Evolutionary conservation across 2,797 vertebrate species (phyloP).

Genomic region (Pantherophis vulpinus): DNA sequence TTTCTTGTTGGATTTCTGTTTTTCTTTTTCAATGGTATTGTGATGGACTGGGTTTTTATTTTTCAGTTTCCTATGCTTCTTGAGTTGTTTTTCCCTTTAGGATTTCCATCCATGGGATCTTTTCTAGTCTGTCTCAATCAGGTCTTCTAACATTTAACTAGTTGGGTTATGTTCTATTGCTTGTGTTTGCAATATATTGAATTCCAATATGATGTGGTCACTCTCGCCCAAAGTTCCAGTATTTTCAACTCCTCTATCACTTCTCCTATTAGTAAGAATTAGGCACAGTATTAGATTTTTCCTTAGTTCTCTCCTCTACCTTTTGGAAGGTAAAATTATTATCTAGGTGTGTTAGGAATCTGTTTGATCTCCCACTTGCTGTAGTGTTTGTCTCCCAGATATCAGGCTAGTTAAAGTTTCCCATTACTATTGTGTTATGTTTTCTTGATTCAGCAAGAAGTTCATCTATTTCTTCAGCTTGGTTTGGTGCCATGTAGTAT

Average conservation of each 20-base stretch:
- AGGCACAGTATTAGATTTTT: neutral
- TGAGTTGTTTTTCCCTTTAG: no score
- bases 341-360: neutral
- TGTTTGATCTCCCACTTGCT: neutral
- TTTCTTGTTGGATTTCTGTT: no score
- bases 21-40: no score
- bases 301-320: neutral
- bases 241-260: neutral
- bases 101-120: neutral
- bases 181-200: neutral
- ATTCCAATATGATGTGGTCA: neutral
- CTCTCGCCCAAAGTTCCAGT: neutral
- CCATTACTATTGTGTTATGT: neutral
- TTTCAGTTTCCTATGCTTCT: no score
- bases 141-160: neutral
- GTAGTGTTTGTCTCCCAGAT: neutral
- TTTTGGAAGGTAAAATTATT: neutral
- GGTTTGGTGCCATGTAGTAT: neutral
- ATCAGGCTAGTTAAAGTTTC: neutral
- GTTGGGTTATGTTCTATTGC: neutral
- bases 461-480: neutral
- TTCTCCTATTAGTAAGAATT: neutral
- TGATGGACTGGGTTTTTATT: no score
- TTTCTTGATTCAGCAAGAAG: neutral
- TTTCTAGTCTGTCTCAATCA: neutral